Evolutionary conservation across 2,113 vertebrate genomes (phyloP).

Genomic region (Poicephalus gulielmi): DNA sequence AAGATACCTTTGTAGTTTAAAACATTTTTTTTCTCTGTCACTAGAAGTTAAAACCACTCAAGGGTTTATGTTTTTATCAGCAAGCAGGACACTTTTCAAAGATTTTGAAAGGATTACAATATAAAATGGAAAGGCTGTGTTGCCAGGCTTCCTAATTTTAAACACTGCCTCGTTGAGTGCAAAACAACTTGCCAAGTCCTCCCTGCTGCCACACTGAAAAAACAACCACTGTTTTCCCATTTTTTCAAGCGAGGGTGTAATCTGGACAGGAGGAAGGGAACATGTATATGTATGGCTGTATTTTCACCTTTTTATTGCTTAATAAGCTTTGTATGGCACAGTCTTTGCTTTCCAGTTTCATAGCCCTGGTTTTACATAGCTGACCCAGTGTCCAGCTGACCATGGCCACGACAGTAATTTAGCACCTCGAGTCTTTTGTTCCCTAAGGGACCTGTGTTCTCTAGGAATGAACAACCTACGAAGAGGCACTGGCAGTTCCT

Average conservation of each 20-base stretch:
- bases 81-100: slow-evolving; percentile 60
- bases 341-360: not conserved
- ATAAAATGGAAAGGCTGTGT: not conserved
- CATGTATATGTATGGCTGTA: not conserved
- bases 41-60: slow-evolving; percentile 67
- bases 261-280: not conserved
- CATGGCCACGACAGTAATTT: rapidly evolving
- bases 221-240: not conserved
- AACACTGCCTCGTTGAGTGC: not conserved
- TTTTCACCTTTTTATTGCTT: not conserved
- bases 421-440: not conserved
- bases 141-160: slow-evolving; percentile 54
- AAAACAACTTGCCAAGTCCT: not conserved
- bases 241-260: not conserved
- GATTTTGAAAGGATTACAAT: slow-evolving; percentile 70
- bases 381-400: not conserved
- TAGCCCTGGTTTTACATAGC: not conserved
- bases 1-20: slow-evolving; percentile 71
- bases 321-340: not conserved
- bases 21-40: slow-evolving; percentile 25
- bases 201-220: not conserved
- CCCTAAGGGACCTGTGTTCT: not conserved
- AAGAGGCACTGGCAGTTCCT: not conserved
- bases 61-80: slow-evolving; percentile 68
- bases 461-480: not conserved